phyloP scores from a whole-genome alignment of 1,140 invertebrate species.

The Periplaneta americana region DNA sequence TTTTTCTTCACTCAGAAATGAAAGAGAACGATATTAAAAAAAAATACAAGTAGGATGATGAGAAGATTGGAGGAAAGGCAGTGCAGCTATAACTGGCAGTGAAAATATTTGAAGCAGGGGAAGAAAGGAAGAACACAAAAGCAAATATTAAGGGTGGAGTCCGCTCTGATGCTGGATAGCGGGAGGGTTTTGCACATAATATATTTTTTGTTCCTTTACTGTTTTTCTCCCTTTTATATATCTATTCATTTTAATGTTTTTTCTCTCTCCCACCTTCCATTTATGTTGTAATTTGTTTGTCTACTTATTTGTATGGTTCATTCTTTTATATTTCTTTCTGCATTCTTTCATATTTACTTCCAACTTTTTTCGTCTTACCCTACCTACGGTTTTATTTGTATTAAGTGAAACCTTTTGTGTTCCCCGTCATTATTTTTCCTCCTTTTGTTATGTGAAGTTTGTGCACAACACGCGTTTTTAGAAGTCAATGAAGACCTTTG shows the following conservation, averaged over 20 bases:
- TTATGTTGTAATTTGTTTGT: neutral
- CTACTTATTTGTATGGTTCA: neutral
- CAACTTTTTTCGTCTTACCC: neutral
- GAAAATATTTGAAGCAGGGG: no score
- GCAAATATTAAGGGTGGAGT: neutral
- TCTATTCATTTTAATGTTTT: neutral
- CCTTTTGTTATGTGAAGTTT: neutral
- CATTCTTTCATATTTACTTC: neutral
- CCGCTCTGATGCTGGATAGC: no score
- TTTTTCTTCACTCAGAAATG: neutral
- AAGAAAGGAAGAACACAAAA: neutral
- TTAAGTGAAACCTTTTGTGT: neutral
- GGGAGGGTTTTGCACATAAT: no score
- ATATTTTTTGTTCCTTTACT: neutral
- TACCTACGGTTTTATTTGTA: neutral
- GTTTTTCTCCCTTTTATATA: neutral
- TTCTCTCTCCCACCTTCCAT: no score
- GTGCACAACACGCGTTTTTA: no score
- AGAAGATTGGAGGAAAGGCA: neutral
- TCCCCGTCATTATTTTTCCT: neutral
- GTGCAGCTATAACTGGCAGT: neutral
- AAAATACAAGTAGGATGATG: neutral
- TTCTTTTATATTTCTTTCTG: no score
- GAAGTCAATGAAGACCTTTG: no score
- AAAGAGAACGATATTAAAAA: neutral